Conservation (phyloP, 1,140 invertebrate species). For the Mycetomoellerius zeteki region DNA sequence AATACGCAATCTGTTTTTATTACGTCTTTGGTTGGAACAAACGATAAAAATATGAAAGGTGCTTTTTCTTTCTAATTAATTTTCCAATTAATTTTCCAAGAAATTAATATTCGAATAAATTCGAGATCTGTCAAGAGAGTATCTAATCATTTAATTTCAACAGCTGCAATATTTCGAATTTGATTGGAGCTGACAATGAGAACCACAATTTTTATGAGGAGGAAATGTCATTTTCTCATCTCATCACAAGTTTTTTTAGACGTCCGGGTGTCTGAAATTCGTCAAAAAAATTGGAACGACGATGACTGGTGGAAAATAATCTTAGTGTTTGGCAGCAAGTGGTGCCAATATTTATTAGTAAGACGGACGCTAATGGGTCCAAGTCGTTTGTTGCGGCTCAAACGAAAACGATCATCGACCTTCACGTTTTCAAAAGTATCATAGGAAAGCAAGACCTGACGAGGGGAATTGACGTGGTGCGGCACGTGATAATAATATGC, state of each 20-base stretch:
- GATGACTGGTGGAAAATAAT: conserved; percentile 37
- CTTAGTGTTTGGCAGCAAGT: conserved; percentile 26
- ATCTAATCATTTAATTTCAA: background rate
- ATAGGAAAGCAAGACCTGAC: conserved; percentile 9
- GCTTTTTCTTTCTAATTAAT: background rate
- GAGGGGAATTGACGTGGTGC: conserved; percentile 9
- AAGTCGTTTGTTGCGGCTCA: conserved; percentile 36
- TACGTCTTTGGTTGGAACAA: too few species aligned
- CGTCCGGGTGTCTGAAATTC: background rate
- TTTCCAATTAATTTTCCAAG: background rate
- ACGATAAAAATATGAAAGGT: background rate
- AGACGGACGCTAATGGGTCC: conserved; percentile 43
- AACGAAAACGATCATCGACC: conserved; percentile 10
- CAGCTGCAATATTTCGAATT: background rate
- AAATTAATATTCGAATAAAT: background rate
- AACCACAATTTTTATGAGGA: background rate
- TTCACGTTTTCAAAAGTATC: conserved; percentile 4
- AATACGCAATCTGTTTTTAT: too few species aligned
- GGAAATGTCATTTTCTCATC: background rate
- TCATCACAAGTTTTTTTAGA: background rate
- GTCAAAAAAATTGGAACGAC: conserved; percentile 4
- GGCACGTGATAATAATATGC: conserved; percentile 32
- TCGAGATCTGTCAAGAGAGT: background rate
- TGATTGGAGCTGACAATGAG: background rate
- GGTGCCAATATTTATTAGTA: conserved; percentile 49